Percentiles rank a stretch among this genome's conserved stretches.
Evolutionary conservation across 2,888 invertebrate species (phyloP).

Genomic region (Phengaris alcon): DNA sequence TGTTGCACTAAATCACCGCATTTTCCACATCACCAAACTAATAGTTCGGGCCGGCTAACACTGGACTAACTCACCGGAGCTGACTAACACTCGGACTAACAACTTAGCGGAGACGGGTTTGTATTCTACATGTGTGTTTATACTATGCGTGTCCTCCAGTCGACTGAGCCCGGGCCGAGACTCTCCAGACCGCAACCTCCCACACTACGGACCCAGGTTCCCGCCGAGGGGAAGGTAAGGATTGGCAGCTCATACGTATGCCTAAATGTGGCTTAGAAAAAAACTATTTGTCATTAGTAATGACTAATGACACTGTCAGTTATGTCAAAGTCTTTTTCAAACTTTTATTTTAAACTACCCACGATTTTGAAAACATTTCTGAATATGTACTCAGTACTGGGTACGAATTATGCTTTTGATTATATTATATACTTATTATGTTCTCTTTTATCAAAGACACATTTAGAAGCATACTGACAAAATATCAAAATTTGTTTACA

Average conservation of each 20-base stretch:
- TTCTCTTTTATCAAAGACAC: not conserved
- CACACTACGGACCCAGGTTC: slow-evolving; percentile 94
- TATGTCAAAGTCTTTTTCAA: not conserved
- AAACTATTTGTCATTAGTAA: not conserved
- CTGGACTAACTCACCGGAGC: slow-evolving; percentile 29
- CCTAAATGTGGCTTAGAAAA: not conserved
- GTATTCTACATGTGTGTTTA: slow-evolving; percentile 49
- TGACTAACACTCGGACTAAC: slow-evolving; percentile 36
- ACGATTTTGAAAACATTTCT: not conserved
- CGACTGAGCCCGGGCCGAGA: slow-evolving; percentile 93
- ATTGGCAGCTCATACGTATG: not conserved
- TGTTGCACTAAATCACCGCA: not conserved
- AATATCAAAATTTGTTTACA: slow-evolving; percentile 1
- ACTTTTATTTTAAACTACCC: not conserved
- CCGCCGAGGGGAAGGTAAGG: slow-evolving; percentile 90
- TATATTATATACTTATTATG: too few relatives aligned
- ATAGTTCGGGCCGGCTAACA: slow-evolving; percentile 16
- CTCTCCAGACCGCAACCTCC: slow-evolving; percentile 90
- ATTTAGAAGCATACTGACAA: not conserved
- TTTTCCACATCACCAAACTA: not conserved
- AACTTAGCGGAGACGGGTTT: slow-evolving; percentile 37
- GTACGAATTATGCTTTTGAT: too few relatives aligned
- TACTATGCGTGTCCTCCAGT: slow-evolving; percentile 80
- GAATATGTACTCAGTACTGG: too few relatives aligned
- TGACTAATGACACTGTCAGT: not conserved